A percentile compares a stretch with the other conserved stretches of the same genome.
Conservation (phyloP, 2,797 vertebrate species). For the Linurgus olivaceus region DNA sequence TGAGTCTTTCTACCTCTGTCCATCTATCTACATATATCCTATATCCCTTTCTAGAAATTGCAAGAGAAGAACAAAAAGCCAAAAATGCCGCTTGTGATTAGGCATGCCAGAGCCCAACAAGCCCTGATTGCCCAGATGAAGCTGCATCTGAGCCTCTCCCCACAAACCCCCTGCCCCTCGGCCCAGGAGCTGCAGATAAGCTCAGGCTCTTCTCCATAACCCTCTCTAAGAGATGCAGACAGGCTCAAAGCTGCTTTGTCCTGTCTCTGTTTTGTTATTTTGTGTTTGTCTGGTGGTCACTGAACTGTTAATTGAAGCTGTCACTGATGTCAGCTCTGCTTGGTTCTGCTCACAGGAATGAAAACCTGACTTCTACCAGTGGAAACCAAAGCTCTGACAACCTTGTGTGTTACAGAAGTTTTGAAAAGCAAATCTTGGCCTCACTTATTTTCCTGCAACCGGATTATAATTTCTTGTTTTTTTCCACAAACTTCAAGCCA, state of each 20-base stretch:
- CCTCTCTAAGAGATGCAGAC: accelerated
- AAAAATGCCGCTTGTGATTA: neutral
- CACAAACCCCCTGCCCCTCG: neutral
- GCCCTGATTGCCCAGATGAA: neutral
- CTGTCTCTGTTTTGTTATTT: neutral
- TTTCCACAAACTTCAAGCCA: neutral
- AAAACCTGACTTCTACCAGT: neutral
- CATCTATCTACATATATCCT: too few species aligned
- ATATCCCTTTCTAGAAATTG: neutral
- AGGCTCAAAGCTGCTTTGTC: neutral
- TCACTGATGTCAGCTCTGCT: accelerated
- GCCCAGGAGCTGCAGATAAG: neutral
- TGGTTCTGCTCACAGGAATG: neutral
- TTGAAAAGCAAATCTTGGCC: neutral
- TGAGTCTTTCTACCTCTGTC: neutral
- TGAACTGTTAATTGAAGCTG: too few species aligned
- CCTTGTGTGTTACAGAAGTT: too few species aligned
- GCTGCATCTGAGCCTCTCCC: neutral
- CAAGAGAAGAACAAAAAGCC: neutral
- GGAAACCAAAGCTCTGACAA: neutral
- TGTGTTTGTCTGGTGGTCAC: neutral
- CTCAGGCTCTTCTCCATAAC: accelerated
- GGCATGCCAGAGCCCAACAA: neutral
- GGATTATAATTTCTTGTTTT: neutral
- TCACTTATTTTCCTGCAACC: neutral